Conservation (phyloP, 2,888 invertebrate species). For the Diogma glabrata region DNA sequence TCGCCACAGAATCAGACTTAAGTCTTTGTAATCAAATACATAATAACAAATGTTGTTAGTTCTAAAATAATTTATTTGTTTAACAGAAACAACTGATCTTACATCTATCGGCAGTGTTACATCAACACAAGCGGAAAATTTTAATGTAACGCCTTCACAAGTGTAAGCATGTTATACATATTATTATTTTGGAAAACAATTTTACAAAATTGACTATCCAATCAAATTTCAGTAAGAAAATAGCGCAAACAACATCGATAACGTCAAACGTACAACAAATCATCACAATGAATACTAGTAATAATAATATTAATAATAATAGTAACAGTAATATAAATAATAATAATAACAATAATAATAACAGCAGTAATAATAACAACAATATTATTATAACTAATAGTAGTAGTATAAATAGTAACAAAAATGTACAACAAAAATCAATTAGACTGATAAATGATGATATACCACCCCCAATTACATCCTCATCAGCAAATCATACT, state of each 20-base stretch:
- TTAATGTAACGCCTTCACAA: conserved; percentile 29
- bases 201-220: not conserved
- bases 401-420: conserved; percentile 3
- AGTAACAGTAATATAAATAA: not conserved
- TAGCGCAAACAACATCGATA: not conserved
- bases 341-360: conserved; percentile 6
- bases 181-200: not conserved
- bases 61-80: no score
- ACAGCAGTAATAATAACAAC: conserved; percentile 5
- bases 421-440: not conserved
- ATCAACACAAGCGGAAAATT: conserved; percentile 49
- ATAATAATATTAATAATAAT: conserved; percentile 1
- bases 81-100: conserved; percentile 56
- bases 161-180: conserved; percentile 6
- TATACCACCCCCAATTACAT: not conserved
- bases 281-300: conserved; percentile 4
- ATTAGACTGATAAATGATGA: not conserved
- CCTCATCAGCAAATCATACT: not conserved
- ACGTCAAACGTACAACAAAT: conserved; percentile 3
- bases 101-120: conserved; percentile 62
- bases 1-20: no score
- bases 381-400: not conserved
- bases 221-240: not conserved
- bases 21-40: no score
- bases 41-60: no score